Conservation (phyloP, 2,888 invertebrate genomes). For the Crematogaster levior region DNA sequence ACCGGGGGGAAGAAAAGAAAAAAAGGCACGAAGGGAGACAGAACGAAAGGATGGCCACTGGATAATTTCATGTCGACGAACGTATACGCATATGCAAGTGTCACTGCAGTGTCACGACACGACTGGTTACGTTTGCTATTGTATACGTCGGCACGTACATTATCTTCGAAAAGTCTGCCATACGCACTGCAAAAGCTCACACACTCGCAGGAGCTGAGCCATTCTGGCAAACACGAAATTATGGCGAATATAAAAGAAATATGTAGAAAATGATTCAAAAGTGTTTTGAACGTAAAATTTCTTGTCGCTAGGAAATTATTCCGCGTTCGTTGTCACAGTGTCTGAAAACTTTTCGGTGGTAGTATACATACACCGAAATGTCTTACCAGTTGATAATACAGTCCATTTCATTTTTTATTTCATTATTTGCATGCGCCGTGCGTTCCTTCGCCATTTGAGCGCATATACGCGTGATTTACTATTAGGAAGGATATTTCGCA, state of each 20-base stretch:
- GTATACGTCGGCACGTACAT: constrained; percentile 43
- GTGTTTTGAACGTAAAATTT: neutral
- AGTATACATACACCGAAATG: neutral
- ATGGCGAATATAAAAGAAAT: neutral
- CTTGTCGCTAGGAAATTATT: neutral
- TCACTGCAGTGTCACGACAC: constrained; percentile 59
- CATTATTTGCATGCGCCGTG: neutral
- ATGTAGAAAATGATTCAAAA: neutral
- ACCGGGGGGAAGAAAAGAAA: neutral
- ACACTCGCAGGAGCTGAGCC: neutral
- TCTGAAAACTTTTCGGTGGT: neutral
- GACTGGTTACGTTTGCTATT: constrained; percentile 41
- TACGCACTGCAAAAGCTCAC: neutral
- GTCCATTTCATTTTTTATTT: neutral
- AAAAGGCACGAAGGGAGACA: neutral
- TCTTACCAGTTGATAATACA: neutral
- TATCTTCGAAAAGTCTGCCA: constrained; percentile 15
- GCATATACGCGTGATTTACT: neutral
- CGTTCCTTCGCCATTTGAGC: neutral
- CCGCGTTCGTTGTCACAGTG: neutral
- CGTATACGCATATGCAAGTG: constrained; percentile 66
- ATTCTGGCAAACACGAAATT: neutral
- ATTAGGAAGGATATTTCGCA: constrained; percentile 1
- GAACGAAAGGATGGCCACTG: constrained; percentile 54
- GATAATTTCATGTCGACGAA: constrained; percentile 71